Conservation (phyloP, 2,797 vertebrate species). For the Chrosomus eos region DNA sequence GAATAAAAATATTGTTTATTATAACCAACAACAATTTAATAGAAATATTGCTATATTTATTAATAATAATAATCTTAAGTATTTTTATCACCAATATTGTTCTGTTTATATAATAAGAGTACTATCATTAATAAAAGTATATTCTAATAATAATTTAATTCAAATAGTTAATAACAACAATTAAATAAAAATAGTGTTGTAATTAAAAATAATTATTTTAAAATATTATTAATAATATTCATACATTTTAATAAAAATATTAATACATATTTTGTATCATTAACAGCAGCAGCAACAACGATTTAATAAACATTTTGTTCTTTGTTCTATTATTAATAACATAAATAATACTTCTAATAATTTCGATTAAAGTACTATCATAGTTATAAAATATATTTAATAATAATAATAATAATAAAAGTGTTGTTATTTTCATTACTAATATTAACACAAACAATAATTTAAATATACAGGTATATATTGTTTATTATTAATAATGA, state of each 20-base stretch:
- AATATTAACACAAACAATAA: not conserved
- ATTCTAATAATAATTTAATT: too few relatives aligned
- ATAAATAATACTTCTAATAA: not conserved
- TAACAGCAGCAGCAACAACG: not conserved
- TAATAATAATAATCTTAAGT: not conserved
- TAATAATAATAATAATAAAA: not conserved
- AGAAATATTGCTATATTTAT: not conserved
- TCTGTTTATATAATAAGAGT: not conserved
- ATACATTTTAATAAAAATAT: too few relatives aligned
- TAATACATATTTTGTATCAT: not conserved
- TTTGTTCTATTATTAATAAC: too few relatives aligned
- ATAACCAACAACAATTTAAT: not conserved
- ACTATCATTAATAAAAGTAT: too few relatives aligned
- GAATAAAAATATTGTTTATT: not conserved
- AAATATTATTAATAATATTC: too few relatives aligned
- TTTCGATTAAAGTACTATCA: not conserved
- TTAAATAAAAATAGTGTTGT: not conserved
- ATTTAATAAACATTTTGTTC: too few relatives aligned
- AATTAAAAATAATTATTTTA: not conserved
- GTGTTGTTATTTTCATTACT: not conserved
- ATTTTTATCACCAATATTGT: not conserved
- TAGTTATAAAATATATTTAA: not conserved
- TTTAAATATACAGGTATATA: too few relatives aligned
- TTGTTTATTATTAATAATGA: not conserved
- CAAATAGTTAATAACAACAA: not conserved